Conservation (phyloP, 2,888 invertebrate species). For the Drosophila setosimentum region DNA sequence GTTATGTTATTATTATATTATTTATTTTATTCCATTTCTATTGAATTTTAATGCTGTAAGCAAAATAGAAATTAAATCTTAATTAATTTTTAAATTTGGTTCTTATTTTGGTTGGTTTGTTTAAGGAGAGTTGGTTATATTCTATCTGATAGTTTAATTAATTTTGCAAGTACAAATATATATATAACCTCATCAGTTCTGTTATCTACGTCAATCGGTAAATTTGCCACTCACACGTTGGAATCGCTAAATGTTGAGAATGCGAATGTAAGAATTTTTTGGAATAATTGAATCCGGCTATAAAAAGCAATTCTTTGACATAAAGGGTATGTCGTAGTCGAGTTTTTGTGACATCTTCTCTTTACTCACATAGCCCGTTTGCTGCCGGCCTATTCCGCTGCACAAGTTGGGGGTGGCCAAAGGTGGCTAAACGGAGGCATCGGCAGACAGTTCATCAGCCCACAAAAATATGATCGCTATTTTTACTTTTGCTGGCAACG, state of each 20-base stretch:
- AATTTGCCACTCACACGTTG: background rate
- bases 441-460: conserved; percentile 49
- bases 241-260: background rate
- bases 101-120: background rate
- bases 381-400: conserved; percentile 32
- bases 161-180: background rate
- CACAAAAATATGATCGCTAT: conserved; percentile 39
- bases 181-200: background rate
- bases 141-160: background rate
- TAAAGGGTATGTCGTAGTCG: conserved; percentile 29
- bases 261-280: background rate
- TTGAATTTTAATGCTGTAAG: background rate
- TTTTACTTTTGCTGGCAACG: conserved; percentile 39
- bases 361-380: conserved; percentile 31
- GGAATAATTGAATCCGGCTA: background rate
- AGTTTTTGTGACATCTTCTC: background rate
- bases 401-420: conserved; percentile 8
- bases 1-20: background rate
- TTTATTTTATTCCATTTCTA: background rate
- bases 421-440: background rate
- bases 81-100: background rate
- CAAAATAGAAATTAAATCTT: background rate
- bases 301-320: background rate
- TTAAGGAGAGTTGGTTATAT: background rate
- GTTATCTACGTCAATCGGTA: background rate